These are phyloP conservation scores for Cosmopolites sordidus DNA, from an alignment of 2,888 invertebrate genomes.

Conservation along the genomic window DNA sequence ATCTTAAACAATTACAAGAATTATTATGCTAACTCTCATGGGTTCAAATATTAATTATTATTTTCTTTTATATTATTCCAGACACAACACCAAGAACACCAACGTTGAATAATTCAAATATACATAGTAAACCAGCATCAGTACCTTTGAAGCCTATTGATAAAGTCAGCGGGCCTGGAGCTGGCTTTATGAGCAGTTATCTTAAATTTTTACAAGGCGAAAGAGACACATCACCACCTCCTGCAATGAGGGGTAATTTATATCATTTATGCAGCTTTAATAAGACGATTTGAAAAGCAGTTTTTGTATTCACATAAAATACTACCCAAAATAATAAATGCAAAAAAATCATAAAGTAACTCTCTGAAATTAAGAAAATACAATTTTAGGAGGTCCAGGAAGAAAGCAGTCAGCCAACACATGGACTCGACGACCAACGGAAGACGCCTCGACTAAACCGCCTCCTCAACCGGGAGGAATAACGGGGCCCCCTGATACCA, in stretches of 20 bases:
- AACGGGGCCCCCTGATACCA: constrained; percentile 37
- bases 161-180: constrained; percentile 60
- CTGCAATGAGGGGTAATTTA: constrained; percentile 54
- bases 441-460: constrained; percentile 57
- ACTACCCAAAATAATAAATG: not conserved
- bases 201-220: constrained; percentile 81
- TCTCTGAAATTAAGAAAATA: too few species aligned
- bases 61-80: constrained; percentile 22
- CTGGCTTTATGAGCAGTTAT: constrained; percentile 84
- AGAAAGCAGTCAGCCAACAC: constrained; percentile 22
- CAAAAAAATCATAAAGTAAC: too few species aligned
- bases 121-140: constrained; percentile 40
- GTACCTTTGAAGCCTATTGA: constrained; percentile 54
- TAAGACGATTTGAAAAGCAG: not conserved
- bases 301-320: too few species aligned
- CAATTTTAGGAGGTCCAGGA: constrained; percentile 20
- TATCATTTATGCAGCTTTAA: not conserved
- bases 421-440: constrained; percentile 25
- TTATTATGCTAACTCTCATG: too few species aligned
- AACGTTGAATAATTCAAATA: constrained; percentile 29
- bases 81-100: constrained; percentile 33
- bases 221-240: constrained; percentile 75
- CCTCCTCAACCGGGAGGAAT: constrained; percentile 62
- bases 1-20: too few species aligned
- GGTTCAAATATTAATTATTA: too few species aligned